These are phyloP conservation scores for Chaenodraco wilsoni DNA, from an alignment of 2,797 vertebrate genomes.

Conservation along the genomic window DNA sequence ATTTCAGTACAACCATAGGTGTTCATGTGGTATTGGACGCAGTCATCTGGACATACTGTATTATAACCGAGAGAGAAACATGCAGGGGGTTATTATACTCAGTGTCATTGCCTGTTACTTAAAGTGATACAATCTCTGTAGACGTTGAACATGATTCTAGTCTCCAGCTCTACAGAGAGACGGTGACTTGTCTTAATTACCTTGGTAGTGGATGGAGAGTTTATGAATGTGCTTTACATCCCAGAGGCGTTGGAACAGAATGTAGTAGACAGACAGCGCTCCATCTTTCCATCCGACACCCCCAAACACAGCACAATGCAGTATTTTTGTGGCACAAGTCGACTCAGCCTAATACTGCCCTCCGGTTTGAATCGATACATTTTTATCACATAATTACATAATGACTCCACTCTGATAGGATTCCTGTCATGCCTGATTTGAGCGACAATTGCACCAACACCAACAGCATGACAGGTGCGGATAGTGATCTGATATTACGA, in stretches of 20 bases:
- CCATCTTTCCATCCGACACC: slow-evolving; percentile 57
- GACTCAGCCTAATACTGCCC: slow-evolving; percentile 80
- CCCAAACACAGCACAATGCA: slow-evolving; percentile 79
- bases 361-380: slow-evolving; percentile 77
- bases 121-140: slow-evolving; percentile 69
- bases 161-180: slow-evolving; percentile 66
- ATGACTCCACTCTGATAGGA: slow-evolving; percentile 74
- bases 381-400: slow-evolving; percentile 79
- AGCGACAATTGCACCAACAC: slow-evolving; percentile 58
- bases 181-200: slow-evolving; percentile 75
- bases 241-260: slow-evolving; percentile 76
- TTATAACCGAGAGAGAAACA: slow-evolving; percentile 52
- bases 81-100: slow-evolving; percentile 49
- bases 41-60: slow-evolving; percentile 72
- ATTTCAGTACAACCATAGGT: slow-evolving; percentile 80
- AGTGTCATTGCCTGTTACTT: slow-evolving; percentile 63
- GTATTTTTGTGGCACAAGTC: slow-evolving; percentile 74
- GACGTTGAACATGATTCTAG: slow-evolving; percentile 64
- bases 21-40: slow-evolving; percentile 73
- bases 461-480: slow-evolving; percentile 56
- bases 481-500: slow-evolving; percentile 42
- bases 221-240: slow-evolving; percentile 75
- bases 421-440: slow-evolving; percentile 70
- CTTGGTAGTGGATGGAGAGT: slow-evolving; percentile 56
- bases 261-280: slow-evolving; percentile 71